Evolutionary conservation across 2,888 invertebrate genomes (phyloP), one percentile per base, ranked within the genome.

Genomic region (Parapristionchus giblindavisi): DNA sequence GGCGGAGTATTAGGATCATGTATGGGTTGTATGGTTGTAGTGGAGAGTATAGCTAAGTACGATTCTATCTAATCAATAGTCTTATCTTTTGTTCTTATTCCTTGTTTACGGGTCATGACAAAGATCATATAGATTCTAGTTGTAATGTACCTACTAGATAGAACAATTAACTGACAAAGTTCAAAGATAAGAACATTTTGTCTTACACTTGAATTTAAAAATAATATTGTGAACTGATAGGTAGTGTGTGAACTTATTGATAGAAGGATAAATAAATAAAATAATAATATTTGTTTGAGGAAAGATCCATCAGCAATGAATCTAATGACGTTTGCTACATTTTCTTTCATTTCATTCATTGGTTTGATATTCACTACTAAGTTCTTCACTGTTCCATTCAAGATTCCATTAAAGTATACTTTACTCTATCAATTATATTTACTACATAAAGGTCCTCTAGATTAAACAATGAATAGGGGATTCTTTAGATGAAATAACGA

Each of bases 261-360:
- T 17, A 8, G 43, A 14, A 17, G 40, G 17, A 40, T 1, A 40
- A 4, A 40, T 17, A 38, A n/a, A 24, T 58, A 21, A 11, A 32
- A 14, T 17, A 17, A 63, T 63, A 11, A 4, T 27, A 14, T 36
- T 32, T 38, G 40, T 29, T 61, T n/a, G 88, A 93, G 94, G 89
- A 92, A 92, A 86, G 94, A 95, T 88, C 95, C 96, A 1, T 94
- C 95, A 0, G 92, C 93, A 77, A 98, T 97, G 54, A 95, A 96
- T 88, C 90, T 98, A 61, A 93, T 97, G 38, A 99, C 98, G n/a
- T 96, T 96, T 88, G 91, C 93, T 1, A 97, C 97, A 88, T 98
- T 98, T 89, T 85, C 94, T 0, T 93, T 98, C 85, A 96, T 98
- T 84, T 92, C 96, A 0, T 66, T 93, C 1, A 92, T 96, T 85